Evolutionary conservation across 2,888 invertebrate species (phyloP), one percentile per base, ranked within the genome.

Genomic region (Apodemia duryi): DNA sequence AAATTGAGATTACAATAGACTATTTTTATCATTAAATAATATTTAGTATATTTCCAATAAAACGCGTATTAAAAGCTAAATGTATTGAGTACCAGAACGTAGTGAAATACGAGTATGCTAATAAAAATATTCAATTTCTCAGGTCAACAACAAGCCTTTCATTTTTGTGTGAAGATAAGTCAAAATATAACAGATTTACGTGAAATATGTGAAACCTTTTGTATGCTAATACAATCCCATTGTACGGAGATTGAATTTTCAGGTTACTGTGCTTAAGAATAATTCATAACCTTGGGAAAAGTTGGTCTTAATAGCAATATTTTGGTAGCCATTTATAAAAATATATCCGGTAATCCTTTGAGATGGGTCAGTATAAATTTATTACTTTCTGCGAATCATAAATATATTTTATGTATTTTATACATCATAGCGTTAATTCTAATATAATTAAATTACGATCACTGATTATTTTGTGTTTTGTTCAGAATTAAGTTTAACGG

Each of bases 131-230:
- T 86, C 81, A 86, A 84, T 88, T 82, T 83, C 78, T 73, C 83
- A 82, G 87, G 85, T 85, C 86, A 84, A 81, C 75, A 72, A 75
- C 79, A 83, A 85, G 82, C 81, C 81, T 82, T 83, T 79, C 83
- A 84, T 84, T 86, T 86, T 84, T 85, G 82, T 80, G 77, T 81
- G 81, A 80, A 86, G 83, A 88, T 88, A 88, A 86, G 87, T 87
- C 88, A 86, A 88, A 88, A 87, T 88, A 87, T 86, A 87, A 86
- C 86, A 87, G 88, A 87, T 90, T 86, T 86, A 83, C 88, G 88
- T 89, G 88, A 90, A 88, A 91, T 91, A 90, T 91, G 86, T 89
- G 90, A 88, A 89, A 86, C 90, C 89, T 90, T 91, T 90, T 91
- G 88, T 91, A 91, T 91, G 91, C 86, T 91, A 91, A 91, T 91